Percentiles rank a stretch among this genome's conserved stretches.
phyloP scores from a whole-genome alignment of 2,113 vertebrate genomes.

The Nothobranchius furzeri region DNA sequence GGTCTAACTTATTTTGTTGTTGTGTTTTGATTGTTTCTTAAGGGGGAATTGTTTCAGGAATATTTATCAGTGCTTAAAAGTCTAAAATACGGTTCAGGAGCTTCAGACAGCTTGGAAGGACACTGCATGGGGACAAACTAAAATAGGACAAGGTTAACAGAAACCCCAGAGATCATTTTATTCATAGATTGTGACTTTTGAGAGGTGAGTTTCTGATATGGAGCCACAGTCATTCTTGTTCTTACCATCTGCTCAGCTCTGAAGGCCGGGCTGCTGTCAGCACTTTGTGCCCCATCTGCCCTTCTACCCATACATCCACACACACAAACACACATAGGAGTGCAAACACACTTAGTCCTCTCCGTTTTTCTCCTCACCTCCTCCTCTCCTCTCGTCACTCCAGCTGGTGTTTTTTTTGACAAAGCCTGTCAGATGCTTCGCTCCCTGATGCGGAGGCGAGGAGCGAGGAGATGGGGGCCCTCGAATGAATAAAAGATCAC shows the following conservation, averaged over 20 bases:
- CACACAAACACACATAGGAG: slow-evolving; percentile 3
- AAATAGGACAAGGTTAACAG: slow-evolving; percentile 21
- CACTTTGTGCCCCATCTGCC: slow-evolving; percentile 51
- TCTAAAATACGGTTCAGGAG: background rate
- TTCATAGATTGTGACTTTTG: slow-evolving; percentile 36
- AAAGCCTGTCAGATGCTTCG: slow-evolving; percentile 63
- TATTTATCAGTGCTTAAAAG: no score
- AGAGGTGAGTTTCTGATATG: slow-evolving; percentile 48
- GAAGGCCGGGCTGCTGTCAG: slow-evolving; percentile 56
- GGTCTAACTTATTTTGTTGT: no score
- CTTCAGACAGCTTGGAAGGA: background rate
- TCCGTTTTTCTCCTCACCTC: slow-evolving; percentile 12
- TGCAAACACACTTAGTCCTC: slow-evolving; percentile 12
- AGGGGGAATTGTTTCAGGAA: no score
- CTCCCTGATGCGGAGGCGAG: slow-evolving; percentile 65
- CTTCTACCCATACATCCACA: slow-evolving; percentile 12
- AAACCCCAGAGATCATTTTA: slow-evolving; percentile 24
- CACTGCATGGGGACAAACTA: background rate
- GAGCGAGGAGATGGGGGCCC: slow-evolving; percentile 55
- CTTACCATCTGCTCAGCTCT: slow-evolving; percentile 68
- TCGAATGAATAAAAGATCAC: slow-evolving; percentile 76
- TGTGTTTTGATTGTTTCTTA: no score
- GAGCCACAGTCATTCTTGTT: slow-evolving; percentile 48
- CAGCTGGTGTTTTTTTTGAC: slow-evolving; percentile 66
- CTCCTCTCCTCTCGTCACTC: slow-evolving; percentile 51